These are phyloP conservation scores for Papilio aristodemus DNA, from an alignment of 1,140 invertebrate species.

Conservation along the genomic window DNA sequence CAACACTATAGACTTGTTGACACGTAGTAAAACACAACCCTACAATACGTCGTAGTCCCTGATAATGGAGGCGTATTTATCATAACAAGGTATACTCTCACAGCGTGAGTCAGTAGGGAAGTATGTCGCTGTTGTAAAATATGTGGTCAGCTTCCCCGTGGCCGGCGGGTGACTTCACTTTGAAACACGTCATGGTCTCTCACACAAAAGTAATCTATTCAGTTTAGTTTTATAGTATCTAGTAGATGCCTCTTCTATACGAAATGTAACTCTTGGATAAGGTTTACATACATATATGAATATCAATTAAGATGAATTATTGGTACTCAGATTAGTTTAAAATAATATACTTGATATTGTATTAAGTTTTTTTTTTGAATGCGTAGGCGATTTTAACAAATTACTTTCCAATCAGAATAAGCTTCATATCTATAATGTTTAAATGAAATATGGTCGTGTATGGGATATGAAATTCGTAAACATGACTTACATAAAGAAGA, in stretches of 20 bases:
- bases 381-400: too few species aligned
- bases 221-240: neutral
- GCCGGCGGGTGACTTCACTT: slow-evolving; percentile 16
- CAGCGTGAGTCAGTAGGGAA: slow-evolving; percentile 56
- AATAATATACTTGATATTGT: too few species aligned
- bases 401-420: too few species aligned
- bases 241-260: neutral
- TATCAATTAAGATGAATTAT: too few species aligned
- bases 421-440: too few species aligned
- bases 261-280: neutral
- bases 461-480: too few species aligned
- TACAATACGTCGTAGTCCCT: slow-evolving; percentile 29
- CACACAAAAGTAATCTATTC: neutral
- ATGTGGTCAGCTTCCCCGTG: slow-evolving; percentile 48
- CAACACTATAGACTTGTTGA: slow-evolving; percentile 32
- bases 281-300: too few species aligned
- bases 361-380: too few species aligned
- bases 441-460: too few species aligned
- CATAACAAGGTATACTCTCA: slow-evolving; percentile 56
- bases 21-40: slow-evolving; percentile 31
- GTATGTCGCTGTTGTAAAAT: slow-evolving; percentile 56
- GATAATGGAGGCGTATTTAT: slow-evolving; percentile 43
- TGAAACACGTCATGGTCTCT: slow-evolving; percentile 23
- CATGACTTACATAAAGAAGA: too few species aligned
- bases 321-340: too few species aligned